Evolutionary conservation across 2,113 vertebrate species (phyloP), one percentile per base, ranked within the genome.

Genomic region (Hyla sarda): DNA sequence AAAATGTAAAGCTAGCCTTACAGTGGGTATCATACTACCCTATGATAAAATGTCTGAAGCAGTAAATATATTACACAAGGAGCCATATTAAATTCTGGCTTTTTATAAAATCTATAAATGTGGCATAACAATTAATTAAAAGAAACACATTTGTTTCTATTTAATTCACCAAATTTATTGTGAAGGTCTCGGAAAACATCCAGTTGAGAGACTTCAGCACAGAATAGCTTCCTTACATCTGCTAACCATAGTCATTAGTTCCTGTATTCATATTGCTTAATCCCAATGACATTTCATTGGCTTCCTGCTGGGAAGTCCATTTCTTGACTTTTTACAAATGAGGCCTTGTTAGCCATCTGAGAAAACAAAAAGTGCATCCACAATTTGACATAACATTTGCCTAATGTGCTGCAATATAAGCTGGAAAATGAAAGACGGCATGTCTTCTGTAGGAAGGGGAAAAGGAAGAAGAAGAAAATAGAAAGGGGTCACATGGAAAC

Each of bases 271-370:
- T 62, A 62, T 81, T 58, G 54, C 56, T 45, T 81, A 81, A 81
- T 81, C 78, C 78, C 34, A 81, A 62, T 81, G 78, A 81, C 54
- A 81, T 81, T 81, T 62, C 34, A 81, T 58, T 81, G 54, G 56
- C 78, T 81, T 62, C 78, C 78, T 81, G 78, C 56, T 62, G 56
- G 32, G 78, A 81, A 81, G 78, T 81, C 78, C 78, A 81, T 81
- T 81, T 37, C 56, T 81, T 62, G 56, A 62, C 78, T 81, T 81
- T 58, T 81, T 58, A 81, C 78, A 81, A 81, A 81, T 58, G 34
- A 81, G 78, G 34, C 56, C 78, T 81, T 81, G 78, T 81, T 81
- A 81, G 62, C 75, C 48, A 77, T 54, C 48, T 54, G 16, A 76
- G 30, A 54, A 25, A 28, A n/a, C 1, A 79, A 41, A 62, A 60